Conservation (phyloP, 92 coral and sea anemone species). For the Pocillopora grandis region DNA sequence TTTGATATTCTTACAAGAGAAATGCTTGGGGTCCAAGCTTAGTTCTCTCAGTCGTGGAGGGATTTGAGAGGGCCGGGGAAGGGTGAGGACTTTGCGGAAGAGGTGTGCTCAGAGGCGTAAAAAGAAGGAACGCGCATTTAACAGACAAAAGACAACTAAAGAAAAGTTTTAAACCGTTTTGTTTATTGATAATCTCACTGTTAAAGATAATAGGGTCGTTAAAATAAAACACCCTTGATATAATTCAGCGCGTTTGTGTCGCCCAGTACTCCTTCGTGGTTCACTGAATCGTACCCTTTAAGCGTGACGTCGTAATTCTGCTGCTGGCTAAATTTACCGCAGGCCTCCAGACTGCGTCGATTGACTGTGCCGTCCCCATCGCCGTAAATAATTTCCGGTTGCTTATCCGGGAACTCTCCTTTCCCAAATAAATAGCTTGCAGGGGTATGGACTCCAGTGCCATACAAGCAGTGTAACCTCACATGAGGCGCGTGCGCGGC, state of each 20-base stretch:
- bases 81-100: too few relatives aligned
- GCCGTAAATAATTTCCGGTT: constrained; percentile 53
- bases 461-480: constrained; percentile 60
- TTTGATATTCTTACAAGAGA: too few relatives aligned
- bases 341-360: constrained; percentile 58
- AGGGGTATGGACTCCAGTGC: constrained; percentile 59
- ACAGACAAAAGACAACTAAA: too few relatives aligned
- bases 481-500: constrained; percentile 60
- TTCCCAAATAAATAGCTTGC: constrained; percentile 53
- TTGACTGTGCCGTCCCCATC: constrained; percentile 78
- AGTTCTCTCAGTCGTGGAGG: too few relatives aligned
- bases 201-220: background rate
- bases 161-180: too few relatives aligned
- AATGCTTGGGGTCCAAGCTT: too few relatives aligned
- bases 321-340: constrained; percentile 45
- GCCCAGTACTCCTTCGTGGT: constrained; percentile 56
- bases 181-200: too few relatives aligned
- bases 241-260: constrained; percentile 39
- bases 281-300: constrained; percentile 45
- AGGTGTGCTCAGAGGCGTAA: too few relatives aligned
- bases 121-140: too few relatives aligned
- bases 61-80: too few relatives aligned
- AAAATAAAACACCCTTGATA: constrained; percentile 44
- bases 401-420: constrained; percentile 69
- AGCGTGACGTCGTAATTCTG: constrained; percentile 36